A percentile compares a stretch with the other conserved stretches of the same genome.
Conservation (phyloP, 2,888 invertebrate species). For the Metellina segmentata region DNA sequence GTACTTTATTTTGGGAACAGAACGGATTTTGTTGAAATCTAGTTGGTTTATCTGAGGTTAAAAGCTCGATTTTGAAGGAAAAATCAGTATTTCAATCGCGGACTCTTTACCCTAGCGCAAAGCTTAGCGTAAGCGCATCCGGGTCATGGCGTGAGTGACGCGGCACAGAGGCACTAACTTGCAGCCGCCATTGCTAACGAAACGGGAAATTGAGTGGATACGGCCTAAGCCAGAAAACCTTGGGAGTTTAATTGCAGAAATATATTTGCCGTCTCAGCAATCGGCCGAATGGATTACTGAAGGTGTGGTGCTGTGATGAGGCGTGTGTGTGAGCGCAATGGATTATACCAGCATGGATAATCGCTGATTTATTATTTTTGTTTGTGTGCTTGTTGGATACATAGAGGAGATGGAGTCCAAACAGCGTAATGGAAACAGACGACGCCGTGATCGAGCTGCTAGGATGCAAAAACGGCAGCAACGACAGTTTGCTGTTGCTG, state of each 20-base stretch:
- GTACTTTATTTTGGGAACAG: background rate
- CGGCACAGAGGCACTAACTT: slow-evolving; percentile 44
- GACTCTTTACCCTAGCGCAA: slow-evolving; percentile 63
- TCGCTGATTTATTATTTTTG: slow-evolving; percentile 1
- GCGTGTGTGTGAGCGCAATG: slow-evolving; percentile 21
- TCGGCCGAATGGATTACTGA: slow-evolving; percentile 42
- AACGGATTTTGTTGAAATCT: background rate
- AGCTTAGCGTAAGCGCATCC: slow-evolving; percentile 64
- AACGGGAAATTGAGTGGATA: slow-evolving; percentile 50
- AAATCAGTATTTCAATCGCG: background rate
- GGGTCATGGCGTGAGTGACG: slow-evolving; percentile 70
- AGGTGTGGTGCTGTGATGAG: slow-evolving; percentile 41
- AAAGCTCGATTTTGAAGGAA: background rate
- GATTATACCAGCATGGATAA: slow-evolving; percentile 68
- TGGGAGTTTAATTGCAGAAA: slow-evolving; percentile 17
- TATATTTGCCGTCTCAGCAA: slow-evolving; percentile 17
- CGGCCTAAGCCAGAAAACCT: background rate
- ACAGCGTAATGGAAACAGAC: slow-evolving; percentile 65
- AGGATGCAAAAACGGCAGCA: slow-evolving; percentile 72
- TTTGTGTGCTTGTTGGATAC: background rate
- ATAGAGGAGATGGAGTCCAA: slow-evolving; percentile 65
- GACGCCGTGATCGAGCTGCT: slow-evolving; percentile 62
- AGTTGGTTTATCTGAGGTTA: background rate
- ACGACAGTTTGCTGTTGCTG: slow-evolving; percentile 64
- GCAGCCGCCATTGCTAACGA: slow-evolving; percentile 73